Base-by-base conservation (phyloP, 64 coral and sea anemone species). In the Acropora tenuis region DNA sequence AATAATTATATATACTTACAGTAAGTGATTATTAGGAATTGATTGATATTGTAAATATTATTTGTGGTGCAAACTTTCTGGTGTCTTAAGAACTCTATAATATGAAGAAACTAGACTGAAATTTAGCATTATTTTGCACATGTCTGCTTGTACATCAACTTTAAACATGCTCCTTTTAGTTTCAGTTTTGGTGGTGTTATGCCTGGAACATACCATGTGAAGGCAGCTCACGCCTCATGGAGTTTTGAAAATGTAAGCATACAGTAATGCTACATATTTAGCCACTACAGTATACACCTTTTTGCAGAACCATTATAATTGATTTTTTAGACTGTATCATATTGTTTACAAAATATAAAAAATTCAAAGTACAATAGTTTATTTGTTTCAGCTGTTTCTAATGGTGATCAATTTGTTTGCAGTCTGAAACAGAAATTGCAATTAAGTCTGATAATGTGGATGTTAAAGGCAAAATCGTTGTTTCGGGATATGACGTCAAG, bases 401-500 rank as follows among this genome's bases (percentile, higher is more conserved):
- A 9, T 76, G 41, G 6, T 74, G 8, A 42, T 48, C n/a, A n/a
- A n/a, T n/a, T n/a, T 43, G 47, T 91, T 75, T 74, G 40, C 48
- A 98, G 96, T 79, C 93, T 90, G 78, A 86, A 75, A 75, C 93
- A 48, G 73, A 85, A 69, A 85, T 94, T 49, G 43, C 75, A 43
- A 86, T 99, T 7, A 41, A 90, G 50, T 89, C 57, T 55, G 78
- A 84, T 3, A 99, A 93, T 91, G 91, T 90, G 15, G 74, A 99
- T 69, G 69, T 99, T 75, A 74, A 89, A 17, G 91, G 94, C 53
- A 90, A 90, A 48, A 80, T 99, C 1, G 60, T 99, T 63, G 97
- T 99, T 41, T 91, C 94, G 66, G 97, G 97, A 7, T 99, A 99
- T 96, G 97, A 99, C 89, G 97, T 99, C 3, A 99, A 99, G 88